Evolutionary conservation across 2,113 vertebrate genomes (phyloP).

Genomic region (Siphamia tubifer): DNA sequence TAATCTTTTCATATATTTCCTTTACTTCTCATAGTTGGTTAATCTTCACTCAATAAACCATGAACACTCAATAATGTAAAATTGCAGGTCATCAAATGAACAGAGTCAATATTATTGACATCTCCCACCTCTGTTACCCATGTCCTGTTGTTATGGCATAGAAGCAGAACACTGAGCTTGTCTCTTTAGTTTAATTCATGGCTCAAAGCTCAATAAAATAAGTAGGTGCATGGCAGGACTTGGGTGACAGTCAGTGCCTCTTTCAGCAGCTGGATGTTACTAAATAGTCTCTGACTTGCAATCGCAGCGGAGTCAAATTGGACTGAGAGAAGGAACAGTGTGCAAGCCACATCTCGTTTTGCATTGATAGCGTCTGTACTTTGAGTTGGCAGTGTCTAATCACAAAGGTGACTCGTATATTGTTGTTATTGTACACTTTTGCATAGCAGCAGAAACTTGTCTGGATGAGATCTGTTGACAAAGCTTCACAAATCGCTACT

Average conservation of each 20-base stretch:
- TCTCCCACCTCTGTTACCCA: too few relatives aligned
- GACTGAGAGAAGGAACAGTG: neutral
- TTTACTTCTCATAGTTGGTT: too few relatives aligned
- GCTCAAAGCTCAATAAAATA: too few relatives aligned
- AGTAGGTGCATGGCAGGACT: neutral
- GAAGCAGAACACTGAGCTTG: too few relatives aligned
- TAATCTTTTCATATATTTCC: too few relatives aligned
- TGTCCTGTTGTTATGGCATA: too few relatives aligned
- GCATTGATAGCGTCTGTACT: neutral
- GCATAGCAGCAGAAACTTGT: neutral
- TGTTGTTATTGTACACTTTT: neutral
- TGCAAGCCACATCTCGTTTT: neutral
- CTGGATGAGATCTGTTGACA: neutral
- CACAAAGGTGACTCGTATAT: neutral
- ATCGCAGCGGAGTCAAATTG: neutral
- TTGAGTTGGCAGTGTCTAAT: neutral
- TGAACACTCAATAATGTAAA: too few relatives aligned
- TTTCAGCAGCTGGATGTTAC: neutral
- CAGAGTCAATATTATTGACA: too few relatives aligned
- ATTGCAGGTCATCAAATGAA: too few relatives aligned
- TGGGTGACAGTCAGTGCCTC: neutral
- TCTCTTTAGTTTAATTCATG: too few relatives aligned
- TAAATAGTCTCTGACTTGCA: neutral
- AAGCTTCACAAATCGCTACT: neutral
- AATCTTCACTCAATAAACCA: too few relatives aligned